Conservation (phyloP, 2,113 vertebrate genomes). For the Hippocampus abdominalis region DNA sequence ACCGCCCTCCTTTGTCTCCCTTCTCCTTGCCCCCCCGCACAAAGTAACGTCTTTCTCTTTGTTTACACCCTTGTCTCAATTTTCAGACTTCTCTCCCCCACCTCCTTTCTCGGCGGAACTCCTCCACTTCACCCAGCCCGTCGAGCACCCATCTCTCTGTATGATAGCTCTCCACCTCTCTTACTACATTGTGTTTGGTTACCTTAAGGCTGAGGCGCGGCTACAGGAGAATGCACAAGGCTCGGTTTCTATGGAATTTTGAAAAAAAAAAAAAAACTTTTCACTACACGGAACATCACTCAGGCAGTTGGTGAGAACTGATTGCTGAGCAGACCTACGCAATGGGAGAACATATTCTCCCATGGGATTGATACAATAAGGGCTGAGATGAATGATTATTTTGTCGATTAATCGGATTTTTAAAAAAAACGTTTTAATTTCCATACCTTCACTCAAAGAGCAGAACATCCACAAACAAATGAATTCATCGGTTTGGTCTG, state of each 20-base stretch:
- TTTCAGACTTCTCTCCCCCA: slow-evolving; percentile 5
- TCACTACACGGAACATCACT: too few relatives aligned
- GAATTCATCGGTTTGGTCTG: too few relatives aligned
- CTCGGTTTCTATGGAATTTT: background rate
- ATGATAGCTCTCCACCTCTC: slow-evolving; percentile 7
- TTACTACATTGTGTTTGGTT: slow-evolving; percentile 27
- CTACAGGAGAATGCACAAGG: slow-evolving; percentile 14
- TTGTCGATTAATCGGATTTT: too few relatives aligned
- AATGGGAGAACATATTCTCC: too few relatives aligned
- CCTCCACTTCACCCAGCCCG: background rate
- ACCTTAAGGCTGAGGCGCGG: slow-evolving; percentile 33
- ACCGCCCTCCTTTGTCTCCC: slow-evolving; percentile 7
- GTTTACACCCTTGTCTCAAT: background rate
- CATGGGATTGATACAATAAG: too few relatives aligned
- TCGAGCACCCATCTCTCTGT: background rate
- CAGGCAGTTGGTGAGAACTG: too few relatives aligned
- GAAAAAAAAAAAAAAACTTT: too few relatives aligned
- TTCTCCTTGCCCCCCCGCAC: slow-evolving; percentile 5
- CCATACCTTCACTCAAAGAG: too few relatives aligned
- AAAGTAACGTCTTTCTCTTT: slow-evolving; percentile 10
- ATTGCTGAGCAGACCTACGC: too few relatives aligned
- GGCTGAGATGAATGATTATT: too few relatives aligned
- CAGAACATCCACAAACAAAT: too few relatives aligned
- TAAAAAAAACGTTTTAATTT: too few relatives aligned
- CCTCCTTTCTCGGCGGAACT: background rate